These are phyloP conservation scores for Caenorhabditis remanei DNA, from an alignment of 1,140 invertebrate species.

Conservation along the genomic window DNA sequence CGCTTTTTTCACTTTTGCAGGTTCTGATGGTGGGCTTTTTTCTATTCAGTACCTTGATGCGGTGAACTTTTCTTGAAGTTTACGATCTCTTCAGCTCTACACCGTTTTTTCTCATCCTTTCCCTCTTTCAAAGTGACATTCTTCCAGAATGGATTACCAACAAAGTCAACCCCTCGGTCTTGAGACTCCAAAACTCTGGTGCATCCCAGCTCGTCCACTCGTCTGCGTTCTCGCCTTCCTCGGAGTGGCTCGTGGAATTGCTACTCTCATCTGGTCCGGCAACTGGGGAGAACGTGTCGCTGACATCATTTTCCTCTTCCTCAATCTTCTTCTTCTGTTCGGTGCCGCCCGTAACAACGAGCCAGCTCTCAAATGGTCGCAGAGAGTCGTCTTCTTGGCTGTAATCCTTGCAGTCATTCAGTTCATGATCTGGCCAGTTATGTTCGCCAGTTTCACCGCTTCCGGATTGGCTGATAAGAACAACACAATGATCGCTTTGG, in stretches of 20 bases:
- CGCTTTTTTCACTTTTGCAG: not conserved
- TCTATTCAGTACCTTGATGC: too few species aligned
- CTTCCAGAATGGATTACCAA: constrained; percentile 37
- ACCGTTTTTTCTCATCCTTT: too few species aligned
- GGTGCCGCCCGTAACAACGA: constrained; percentile 41
- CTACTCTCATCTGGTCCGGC: not conserved
- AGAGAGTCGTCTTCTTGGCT: constrained; percentile 4
- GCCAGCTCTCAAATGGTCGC: constrained; percentile 21
- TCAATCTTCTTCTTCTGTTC: constrained; percentile 29
- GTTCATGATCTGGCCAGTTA: constrained; percentile 44
- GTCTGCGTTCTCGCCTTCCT: constrained; percentile 15
- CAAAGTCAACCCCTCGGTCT: not conserved
- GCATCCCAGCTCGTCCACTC: constrained; percentile 24
- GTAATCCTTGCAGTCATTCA: constrained; percentile 16
- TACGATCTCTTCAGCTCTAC: too few species aligned
- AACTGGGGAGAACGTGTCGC: constrained; percentile 11
- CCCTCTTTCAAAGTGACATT: too few species aligned
- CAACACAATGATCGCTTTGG: not conserved
- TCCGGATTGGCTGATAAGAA: constrained; percentile 24
- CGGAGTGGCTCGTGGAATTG: constrained; percentile 17
- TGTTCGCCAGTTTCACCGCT: constrained; percentile 36
- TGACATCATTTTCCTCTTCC: constrained; percentile 4
- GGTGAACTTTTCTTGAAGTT: too few species aligned
- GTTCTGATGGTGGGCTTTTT: too few species aligned
- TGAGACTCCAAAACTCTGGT: constrained; percentile 38